Base-by-base conservation (phyloP, 1,140 invertebrate species). In the Atopsyche davidsoni region DNA sequence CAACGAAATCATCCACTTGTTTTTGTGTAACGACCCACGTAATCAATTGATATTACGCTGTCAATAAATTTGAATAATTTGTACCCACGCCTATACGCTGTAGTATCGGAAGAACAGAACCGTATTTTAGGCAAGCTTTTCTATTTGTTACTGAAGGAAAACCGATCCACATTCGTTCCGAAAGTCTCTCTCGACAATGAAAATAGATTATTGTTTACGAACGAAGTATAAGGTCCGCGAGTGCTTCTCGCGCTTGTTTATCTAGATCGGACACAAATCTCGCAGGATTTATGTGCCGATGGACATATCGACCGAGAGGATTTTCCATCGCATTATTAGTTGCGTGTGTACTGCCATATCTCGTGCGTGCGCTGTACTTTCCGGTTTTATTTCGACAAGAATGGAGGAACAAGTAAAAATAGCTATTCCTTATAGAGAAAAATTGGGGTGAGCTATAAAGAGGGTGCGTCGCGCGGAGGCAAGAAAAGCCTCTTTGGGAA, bases 401-500 rank as follows among this genome's bases (percentile, higher is more conserved):
- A 50, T 25, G 11, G 43, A 24, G 40, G 23, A 40, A 55, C 39
- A 49, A 16, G 21, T 36, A 51, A 51, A 51, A 51, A 43, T 45
- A 46, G 28, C 48, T 24, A 28, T 43, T 55, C 34, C 43, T 46
- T 42, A 45, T 48, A 32, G 18, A 17, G 35, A 28, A 46, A 40
- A 24, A 24, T 31, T 14, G 42, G 53, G 54, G 46, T 39, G 46
- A 24, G 36, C 14, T 11, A n/a, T 28, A 44, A 53, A 50, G 32
- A 35, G 41, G 49, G 25, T 23, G 46, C 41, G 18, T 41, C 24
- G 24, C 40, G 39, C 48, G 36, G 45, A 34, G 46, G 34, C 28
- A 47, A 32, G 55, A 25, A 58, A 58, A 58, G 46, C 51, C 55
- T 51, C 47, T 53, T 58, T 38, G 51, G 36, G 40, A 53, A 53